These are phyloP conservation scores for Harpalus rubripes DNA, from an alignment of 2,888 invertebrate species.

Conservation along the genomic window DNA sequence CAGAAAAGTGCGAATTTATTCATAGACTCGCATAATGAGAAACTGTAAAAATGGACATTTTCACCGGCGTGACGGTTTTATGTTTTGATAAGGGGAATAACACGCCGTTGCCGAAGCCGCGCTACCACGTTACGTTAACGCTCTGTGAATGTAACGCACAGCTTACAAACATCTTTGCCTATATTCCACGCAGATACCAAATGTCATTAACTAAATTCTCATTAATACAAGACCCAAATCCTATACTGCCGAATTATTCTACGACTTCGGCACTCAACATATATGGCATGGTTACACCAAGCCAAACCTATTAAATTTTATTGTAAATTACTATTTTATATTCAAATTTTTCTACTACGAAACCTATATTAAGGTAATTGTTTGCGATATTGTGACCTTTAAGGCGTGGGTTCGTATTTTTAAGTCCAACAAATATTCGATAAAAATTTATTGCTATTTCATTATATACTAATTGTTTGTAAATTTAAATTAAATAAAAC, in stretches of 20 bases:
- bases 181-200: background rate
- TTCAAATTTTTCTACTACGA: background rate
- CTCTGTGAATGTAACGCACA: conserved; percentile 36
- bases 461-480: background rate
- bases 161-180: conserved; percentile 29
- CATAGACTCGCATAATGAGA: conserved; percentile 80
- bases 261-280: too few species aligned
- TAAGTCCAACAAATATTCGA: too few species aligned
- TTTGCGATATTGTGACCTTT: too few species aligned
- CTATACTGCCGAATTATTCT: background rate
- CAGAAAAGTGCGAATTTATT: conserved; percentile 79
- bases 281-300: too few species aligned
- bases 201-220: conserved; percentile 38
- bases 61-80: conserved; percentile 77
- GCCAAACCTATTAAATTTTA: background rate
- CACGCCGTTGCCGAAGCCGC: conserved; percentile 75
- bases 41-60: conserved; percentile 80
- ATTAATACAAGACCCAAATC: conserved; percentile 12
- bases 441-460: background rate
- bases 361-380: too few species aligned
- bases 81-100: conserved; percentile 79
- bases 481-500: background rate
- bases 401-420: too few species aligned
- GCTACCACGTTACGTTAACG: conserved; percentile 71
- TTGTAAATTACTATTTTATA: background rate